Percentiles rank a stretch among this genome's conserved stretches.
phyloP scores from a whole-genome alignment of 2,113 vertebrate genomes.

The Cyprinus carpio region DNA sequence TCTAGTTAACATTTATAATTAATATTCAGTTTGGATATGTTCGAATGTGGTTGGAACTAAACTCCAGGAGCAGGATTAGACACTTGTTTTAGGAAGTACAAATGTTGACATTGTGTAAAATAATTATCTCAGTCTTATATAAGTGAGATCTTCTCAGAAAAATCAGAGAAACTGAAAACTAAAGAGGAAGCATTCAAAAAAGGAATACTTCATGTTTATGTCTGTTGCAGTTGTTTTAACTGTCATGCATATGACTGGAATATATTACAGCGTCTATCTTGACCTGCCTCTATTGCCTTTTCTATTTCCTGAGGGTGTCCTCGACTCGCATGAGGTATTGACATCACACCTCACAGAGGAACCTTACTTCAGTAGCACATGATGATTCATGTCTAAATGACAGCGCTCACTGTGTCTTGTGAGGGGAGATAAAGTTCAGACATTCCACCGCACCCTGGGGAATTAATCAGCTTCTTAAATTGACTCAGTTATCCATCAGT shows the following conservation, averaged over 20 bases:
- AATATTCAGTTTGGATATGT: no score
- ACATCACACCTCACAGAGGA: not conserved
- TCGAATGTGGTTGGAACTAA: no score
- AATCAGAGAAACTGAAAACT: no score
- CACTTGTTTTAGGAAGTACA: no score
- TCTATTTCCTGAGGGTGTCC: not conserved
- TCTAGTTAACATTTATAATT: no score
- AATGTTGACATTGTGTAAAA: no score
- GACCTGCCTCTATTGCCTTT: not conserved
- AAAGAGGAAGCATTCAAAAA: not conserved
- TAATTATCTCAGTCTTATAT: no score
- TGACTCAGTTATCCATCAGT: slow-evolving; percentile 68
- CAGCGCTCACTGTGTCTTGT: not conserved
- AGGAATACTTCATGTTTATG: not conserved
- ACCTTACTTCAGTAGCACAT: slow-evolving; percentile 1
- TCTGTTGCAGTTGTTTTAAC: not conserved
- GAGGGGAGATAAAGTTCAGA: slow-evolving; percentile 5
- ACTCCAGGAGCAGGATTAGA: no score
- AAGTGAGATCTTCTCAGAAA: no score
- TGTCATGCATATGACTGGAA: not conserved
- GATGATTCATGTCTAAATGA: slow-evolving; percentile 7
- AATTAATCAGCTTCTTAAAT: slow-evolving; percentile 70
- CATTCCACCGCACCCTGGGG: not conserved
- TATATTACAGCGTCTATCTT: not conserved
- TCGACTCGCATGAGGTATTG: not conserved